These are phyloP conservation scores for Lagria hirta DNA, from an alignment of 2,888 invertebrate species.

Conservation along the genomic window DNA sequence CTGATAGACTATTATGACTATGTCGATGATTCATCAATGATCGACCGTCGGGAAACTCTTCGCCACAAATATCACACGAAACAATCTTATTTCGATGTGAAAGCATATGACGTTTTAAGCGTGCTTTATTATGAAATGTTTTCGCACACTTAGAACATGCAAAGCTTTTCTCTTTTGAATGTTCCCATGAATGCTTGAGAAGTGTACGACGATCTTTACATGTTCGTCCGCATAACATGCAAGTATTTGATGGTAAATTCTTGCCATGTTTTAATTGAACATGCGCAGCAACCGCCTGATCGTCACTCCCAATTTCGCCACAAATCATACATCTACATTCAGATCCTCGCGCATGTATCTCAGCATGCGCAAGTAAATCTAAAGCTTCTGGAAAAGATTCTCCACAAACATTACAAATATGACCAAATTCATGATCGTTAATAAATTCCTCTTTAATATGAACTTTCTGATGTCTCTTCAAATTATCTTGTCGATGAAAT, in stretches of 20 bases:
- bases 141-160: constrained; percentile 69
- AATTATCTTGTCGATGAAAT: constrained; percentile 74
- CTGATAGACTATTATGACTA: constrained; percentile 53
- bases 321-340: constrained; percentile 65
- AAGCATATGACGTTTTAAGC: constrained; percentile 66
- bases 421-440: constrained; percentile 58
- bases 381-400: constrained; percentile 75
- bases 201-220: constrained; percentile 69
- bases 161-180: constrained; percentile 63
- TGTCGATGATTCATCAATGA: constrained; percentile 71
- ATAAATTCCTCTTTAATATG: constrained; percentile 52
- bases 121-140: constrained; percentile 70
- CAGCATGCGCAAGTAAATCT: constrained; percentile 76
- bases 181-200: constrained; percentile 70
- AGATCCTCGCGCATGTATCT: constrained; percentile 69
- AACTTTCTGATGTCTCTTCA: constrained; percentile 64
- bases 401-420: constrained; percentile 79
- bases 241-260: constrained; percentile 65
- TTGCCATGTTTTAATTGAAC: constrained; percentile 62
- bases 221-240: constrained; percentile 66
- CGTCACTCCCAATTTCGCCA: constrained; percentile 65
- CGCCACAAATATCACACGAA: constrained; percentile 68
- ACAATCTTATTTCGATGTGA: constrained; percentile 72
- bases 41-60: constrained; percentile 70
- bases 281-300: constrained; percentile 65